Evolutionary conservation across 2,797 vertebrate genomes (phyloP).

Genomic region (Ctenopoma multispine): DNA sequence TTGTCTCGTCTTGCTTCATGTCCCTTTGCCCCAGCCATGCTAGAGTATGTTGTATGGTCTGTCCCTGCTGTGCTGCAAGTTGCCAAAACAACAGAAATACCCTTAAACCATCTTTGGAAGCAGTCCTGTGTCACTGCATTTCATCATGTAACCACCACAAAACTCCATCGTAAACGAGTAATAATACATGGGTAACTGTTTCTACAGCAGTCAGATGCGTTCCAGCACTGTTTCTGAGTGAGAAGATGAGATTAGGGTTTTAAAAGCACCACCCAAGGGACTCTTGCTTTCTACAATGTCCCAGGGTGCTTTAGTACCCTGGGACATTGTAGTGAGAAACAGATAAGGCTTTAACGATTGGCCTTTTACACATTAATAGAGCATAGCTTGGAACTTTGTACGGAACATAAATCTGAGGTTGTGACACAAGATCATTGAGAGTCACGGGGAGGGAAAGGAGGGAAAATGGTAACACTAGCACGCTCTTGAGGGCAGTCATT

Average conservation of each 20-base stretch:
- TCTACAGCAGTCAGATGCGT: slow-evolving; percentile 28
- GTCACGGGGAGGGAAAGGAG: slow-evolving; percentile 26
- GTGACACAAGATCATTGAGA: slow-evolving; percentile 50
- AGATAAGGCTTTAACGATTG: slow-evolving; percentile 44
- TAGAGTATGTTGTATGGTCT: slow-evolving; percentile 1
- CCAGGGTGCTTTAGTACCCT: slow-evolving; percentile 19
- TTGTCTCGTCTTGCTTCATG: slow-evolving; percentile 36
- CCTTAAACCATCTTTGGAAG: slow-evolving; percentile 17
- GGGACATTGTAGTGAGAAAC: slow-evolving; percentile 41
- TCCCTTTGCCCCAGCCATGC: slow-evolving; percentile 37
- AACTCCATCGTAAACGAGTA: slow-evolving; percentile 31
- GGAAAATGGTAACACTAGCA: slow-evolving; percentile 46
- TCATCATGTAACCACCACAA: slow-evolving; percentile 17
- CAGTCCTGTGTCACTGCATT: slow-evolving; percentile 29
- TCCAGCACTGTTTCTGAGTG: slow-evolving; percentile 24
- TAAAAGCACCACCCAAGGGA: slow-evolving; percentile 34
- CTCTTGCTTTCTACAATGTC: slow-evolving; percentile 16
- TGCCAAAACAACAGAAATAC: slow-evolving; percentile 34
- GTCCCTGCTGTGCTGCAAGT: slow-evolving; percentile 1
- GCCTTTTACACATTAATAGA: slow-evolving; percentile 44
- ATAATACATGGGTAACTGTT: slow-evolving; percentile 29
- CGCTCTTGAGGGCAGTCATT: slow-evolving; percentile 51
- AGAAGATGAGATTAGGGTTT: slow-evolving; percentile 49
- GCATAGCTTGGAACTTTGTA: slow-evolving; percentile 32
- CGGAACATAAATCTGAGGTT: slow-evolving; percentile 55